Evolutionary conservation across 2,797 vertebrate species (phyloP), one percentile per base, ranked within the genome.

Genomic region (Gallinago stenura): DNA sequence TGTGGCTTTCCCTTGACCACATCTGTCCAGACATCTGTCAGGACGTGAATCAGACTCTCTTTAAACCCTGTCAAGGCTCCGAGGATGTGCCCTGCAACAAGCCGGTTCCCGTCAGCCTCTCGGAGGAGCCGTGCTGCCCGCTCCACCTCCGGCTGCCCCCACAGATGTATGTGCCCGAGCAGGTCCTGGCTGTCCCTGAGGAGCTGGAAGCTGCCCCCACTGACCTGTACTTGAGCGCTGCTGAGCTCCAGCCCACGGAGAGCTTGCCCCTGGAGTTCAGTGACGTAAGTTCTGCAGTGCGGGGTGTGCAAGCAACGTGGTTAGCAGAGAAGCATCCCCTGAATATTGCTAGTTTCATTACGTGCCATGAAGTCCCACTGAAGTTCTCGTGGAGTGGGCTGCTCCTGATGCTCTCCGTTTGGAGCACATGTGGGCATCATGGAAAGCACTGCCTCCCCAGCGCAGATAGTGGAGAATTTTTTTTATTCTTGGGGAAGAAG

Each of bases 241-340:
- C 99, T 1, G 99, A 99, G 98, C 99, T 99, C n/a, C 99, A 99
- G 98, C 99, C 99, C 96, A 99, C 98, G 1, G 99, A 99, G 98
- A 99, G 98, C 90, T 98, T 99, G 60, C 99, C 99, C 12, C 97
- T 99, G 94, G 99, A 99, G 97, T 99, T 99, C 98, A 99, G 99
- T 24, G 99, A 99, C 37, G 99, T 99, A 98, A 92, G 99, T 98
- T 48, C 22, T 3, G 41, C 66, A 31, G 64, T 4, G 62, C 3
- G 8, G 25, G 77, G 26, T 16, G n/a, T 6, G 41, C 41, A 31
- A 39, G 28, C n/a, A 13, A 16, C 4, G 5, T 6, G 26, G 26
- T 21, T 51, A 50, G 45, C 68, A 39, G 58, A 90, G 89, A 64
- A 85, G 53, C 56, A 54, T 57, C 22, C 70, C 48, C 28, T 15